Evolutionary conservation across 2,113 vertebrate genomes (phyloP).

Genomic region (Oenanthe melanoleuca): DNA sequence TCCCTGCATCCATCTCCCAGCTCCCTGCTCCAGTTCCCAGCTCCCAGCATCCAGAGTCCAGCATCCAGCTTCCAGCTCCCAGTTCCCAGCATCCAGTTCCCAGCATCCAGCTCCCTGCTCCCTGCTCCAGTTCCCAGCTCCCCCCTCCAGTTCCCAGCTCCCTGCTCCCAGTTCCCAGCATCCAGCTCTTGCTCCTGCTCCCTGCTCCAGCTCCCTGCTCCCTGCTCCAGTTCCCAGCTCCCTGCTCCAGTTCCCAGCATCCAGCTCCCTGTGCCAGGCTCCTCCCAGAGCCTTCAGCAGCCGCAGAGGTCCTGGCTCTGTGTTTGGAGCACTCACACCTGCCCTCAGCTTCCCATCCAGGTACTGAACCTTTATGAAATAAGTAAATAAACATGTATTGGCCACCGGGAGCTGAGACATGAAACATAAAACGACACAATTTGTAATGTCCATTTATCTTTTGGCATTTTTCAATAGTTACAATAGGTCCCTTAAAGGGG

Average conservation of each 20-base stretch:
- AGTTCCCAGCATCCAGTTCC: neutral
- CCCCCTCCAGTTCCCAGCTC: no score
- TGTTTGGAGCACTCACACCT: neutral
- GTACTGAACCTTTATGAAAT: rapidly evolving
- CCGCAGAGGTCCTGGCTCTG: neutral
- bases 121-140: no score
- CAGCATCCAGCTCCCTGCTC: neutral
- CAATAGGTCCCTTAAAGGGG: neutral
- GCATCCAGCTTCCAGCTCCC: no score
- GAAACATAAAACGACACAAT: no score
- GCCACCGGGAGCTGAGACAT: neutral
- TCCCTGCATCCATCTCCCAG: neutral
- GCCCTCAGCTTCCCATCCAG: neutral
- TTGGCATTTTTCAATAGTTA: neutral
- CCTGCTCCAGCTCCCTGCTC: neutral
- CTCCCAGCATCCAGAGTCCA: neutral
- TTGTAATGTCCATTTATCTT: neutral
- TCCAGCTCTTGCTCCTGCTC: no score
- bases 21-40: neutral
- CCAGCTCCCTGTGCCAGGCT: neutral
- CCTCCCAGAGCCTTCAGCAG: neutral
- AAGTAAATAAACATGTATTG: neutral
- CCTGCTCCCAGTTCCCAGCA: neutral
- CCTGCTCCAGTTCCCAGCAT: no score
- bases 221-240: neutral